Conservation (phyloP, 2,888 invertebrate species). For the Melanotus villosus region DNA sequence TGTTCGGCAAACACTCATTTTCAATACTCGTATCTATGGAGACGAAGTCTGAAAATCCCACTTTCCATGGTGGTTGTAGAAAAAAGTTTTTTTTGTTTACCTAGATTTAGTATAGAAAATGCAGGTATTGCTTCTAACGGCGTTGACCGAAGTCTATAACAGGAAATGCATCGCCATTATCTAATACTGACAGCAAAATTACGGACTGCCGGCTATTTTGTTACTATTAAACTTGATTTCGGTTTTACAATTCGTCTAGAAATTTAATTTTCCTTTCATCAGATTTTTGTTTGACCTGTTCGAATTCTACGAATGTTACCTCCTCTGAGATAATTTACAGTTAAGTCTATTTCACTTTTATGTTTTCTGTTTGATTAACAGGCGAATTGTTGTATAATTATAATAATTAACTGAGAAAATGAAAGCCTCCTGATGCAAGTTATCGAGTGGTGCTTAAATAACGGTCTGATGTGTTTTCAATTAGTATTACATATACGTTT, state of each 20-base stretch:
- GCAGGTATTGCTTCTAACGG: neutral
- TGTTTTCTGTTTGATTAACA: constrained; percentile 1
- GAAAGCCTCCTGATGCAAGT: neutral
- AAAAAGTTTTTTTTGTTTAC: neutral
- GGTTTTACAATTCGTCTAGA: neutral
- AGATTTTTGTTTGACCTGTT: neutral
- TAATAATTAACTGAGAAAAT: neutral
- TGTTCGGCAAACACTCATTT: no score
- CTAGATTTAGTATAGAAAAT: neutral
- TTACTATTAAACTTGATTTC: constrained; percentile 24
- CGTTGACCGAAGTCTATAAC: constrained; percentile 19
- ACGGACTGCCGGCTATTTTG: constrained; percentile 2
- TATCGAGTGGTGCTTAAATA: neutral
- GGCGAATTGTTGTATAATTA: neutral
- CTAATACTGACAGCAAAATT: constrained; percentile 19
- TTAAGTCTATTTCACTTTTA: neutral
- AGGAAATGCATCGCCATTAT: constrained; percentile 10
- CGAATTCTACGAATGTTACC: neutral
- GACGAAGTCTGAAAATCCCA: no score
- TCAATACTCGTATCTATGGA: no score
- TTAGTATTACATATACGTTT: no score
- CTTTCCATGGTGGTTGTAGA: no score
- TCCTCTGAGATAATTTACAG: neutral
- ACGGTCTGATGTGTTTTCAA: neutral
- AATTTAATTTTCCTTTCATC: constrained; percentile 20